Evolutionary conservation across 2,888 invertebrate species (phyloP), one percentile per base, ranked within the genome.

Genomic region (Ornithoptera alexandrae): DNA sequence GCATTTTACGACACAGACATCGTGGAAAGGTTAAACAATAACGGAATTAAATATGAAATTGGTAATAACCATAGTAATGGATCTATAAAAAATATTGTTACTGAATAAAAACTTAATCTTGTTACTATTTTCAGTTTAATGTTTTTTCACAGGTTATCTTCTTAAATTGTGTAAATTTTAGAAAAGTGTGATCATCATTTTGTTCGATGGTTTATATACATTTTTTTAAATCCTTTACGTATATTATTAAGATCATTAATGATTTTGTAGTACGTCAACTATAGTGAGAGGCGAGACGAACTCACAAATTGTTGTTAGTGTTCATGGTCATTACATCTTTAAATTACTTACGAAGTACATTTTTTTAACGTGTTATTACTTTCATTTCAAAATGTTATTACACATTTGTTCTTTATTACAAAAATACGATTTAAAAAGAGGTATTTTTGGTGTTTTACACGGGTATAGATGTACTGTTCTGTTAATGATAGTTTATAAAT

Each of bases 1-100:
- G 70, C 30, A 42, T 67, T 70, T 30, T 60, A 67, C 42, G 46
- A 70, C 8, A 70, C 70, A 17, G 61, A 67, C 53, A 67, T 70
- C 0, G 67, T 70, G 2, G 70, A 60, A 58, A 59, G 67, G 53
- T 67, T 70, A 42, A 70, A 70, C 22, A 46, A 42, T 18, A 70
- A 67, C 56, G 70, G 70, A 46, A 60, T 70, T 18, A 64, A 64
- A 60, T 67, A 70, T 56, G 67, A 70, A 63, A 59, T 64, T 63
- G 24, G 67, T 30, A 58, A 67, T 20, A 22, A 30, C 18, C 12
- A 53, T 36, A 53, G 8, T 15, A 62, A 42, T 63, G 36, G 22
- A 15, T 39, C 57, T 5, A 57, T 39, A 42, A 62, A 39, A 22
- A 58, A n/a, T 18, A 53, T 53, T 53, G 53, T 53, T n/a, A 53